Base-by-base conservation (phyloP, 2,113 vertebrate species). In the Dolichallabes microphthalmus region DNA sequence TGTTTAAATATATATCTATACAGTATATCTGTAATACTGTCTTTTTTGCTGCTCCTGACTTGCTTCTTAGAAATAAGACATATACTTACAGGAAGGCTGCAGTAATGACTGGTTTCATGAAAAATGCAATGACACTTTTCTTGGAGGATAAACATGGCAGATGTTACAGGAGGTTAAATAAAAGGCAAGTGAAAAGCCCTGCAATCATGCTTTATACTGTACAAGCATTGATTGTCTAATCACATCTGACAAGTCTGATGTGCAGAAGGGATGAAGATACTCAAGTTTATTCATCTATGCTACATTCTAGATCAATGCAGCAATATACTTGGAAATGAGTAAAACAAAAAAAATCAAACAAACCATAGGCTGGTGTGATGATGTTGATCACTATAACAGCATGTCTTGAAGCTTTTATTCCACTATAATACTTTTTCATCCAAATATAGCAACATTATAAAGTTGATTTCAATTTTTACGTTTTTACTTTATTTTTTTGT, bases 151-250 rank as follows among this genome's bases (percentile, higher is more conserved):
- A 69, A 69, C 30, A 69, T 35, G 32, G 2, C 15, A n/a, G 45
- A 35, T 13, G 6, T 35, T 74, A 74, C 4, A 45, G 84, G 39
- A 68, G 82, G 86, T 89, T 82, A 85, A 90, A 86, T 78, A 71
- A 35, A 53, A 61, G 71, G 82, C 83, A 66, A 86, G 60, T 88
- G 86, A 85, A 86, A 19, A 64, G 30, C 69, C 45, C 69, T 58
- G 74, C 69, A 64, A 84, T 86, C 80, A 82, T 90, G 78, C 68
- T 91, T 89, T 89, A 87, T 86, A 86, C 87, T 89, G 86, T 87
- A 86, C 87, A 88, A 90, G 83, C 57, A 64, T 86, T 60, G 87
- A 73, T 88, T 91, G 39, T 89, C 58, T 88, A 82, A 88, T 83
- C 22, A 60, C 82, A 35, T 90, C 82, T 82, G 80, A 90, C 84